Evolutionary conservation across 2,797 vertebrate genomes (phyloP), one percentile per base, ranked within the genome.

Genomic region (Pogonophryne albipinna): DNA sequence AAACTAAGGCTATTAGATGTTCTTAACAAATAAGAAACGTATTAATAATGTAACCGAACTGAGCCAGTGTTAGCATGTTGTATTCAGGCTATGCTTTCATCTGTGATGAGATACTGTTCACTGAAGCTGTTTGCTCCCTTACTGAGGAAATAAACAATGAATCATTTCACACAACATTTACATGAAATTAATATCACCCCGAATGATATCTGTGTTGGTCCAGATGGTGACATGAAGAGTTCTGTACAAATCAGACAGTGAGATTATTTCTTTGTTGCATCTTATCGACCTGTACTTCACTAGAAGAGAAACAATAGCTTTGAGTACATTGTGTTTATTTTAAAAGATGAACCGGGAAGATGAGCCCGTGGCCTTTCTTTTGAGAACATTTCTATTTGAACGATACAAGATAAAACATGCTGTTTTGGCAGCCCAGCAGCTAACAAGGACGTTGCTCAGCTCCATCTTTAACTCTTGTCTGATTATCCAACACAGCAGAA

Each of bases 31-130:
- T 89, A 86, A 90, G 81, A 84, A 78, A 71, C 83, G 72, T 76
- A 85, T 94, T 86, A 90, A 93, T 93, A 88, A 92, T 93, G 88
- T 75, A 93, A 50, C 4, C 85, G 82, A 79, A 62, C 74, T 46
- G 64, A 79, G 75, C 79, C 74, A 77, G 44, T 75, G 72, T 87
- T 80, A 69, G 67, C 73, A 71, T 77, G 89, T 81, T 87, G 64
- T 71, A 80, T 87, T 86, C 70, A 73, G 84, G 83, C 79, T 78
- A 59, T 73, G 71, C 86, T 91, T 91, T 92, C 80, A 91, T 93
- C 83, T 88, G 77, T 60, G 66, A 78, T 68, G 64, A 66, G 66
- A 80, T 74, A 31, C 59, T 53, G 63, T 79, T 89, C 55, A 74
- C 64, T 31, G 17, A 55, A 78, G 71, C 71, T 67, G 78, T 76